Conservation (phyloP, 1,140 invertebrate genomes). For the Thalassaphorura encarpata region DNA sequence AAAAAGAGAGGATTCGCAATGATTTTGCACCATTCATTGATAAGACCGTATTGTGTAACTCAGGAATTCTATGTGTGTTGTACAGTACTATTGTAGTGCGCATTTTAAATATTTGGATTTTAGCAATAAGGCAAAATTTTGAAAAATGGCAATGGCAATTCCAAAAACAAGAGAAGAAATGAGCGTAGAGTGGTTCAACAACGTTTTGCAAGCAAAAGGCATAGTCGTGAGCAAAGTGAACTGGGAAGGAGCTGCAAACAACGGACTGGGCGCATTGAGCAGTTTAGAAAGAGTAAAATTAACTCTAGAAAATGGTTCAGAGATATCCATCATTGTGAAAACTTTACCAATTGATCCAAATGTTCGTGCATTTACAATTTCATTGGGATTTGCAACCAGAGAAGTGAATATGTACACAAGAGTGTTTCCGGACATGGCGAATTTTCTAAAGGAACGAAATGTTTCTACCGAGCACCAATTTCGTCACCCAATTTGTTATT, state of each 20-base stretch:
- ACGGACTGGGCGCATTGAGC: background rate
- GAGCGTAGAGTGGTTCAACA: background rate
- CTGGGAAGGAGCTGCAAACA: background rate
- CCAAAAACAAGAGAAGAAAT: background rate
- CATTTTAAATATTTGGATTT: too few species aligned
- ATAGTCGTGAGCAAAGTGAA: background rate
- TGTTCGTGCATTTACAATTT: background rate
- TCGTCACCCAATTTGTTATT: slow-evolving; percentile 7
- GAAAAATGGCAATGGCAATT: too few species aligned
- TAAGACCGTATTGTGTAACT: too few species aligned
- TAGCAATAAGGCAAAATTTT: too few species aligned
- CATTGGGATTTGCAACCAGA: background rate
- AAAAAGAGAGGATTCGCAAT: too few species aligned
- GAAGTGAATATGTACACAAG: slow-evolving; percentile 20
- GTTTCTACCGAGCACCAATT: background rate
- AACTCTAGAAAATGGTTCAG: background rate
- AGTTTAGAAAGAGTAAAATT: background rate
- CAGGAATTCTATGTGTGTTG: too few species aligned
- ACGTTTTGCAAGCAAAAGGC: background rate
- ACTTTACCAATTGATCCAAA: slow-evolving; percentile 6
- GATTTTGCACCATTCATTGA: too few species aligned
- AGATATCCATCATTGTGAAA: slow-evolving; percentile 7
- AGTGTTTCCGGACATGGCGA: background rate
- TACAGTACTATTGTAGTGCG: too few species aligned
- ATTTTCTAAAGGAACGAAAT: background rate